Percentiles rank a stretch among this genome's conserved stretches.
These are phyloP conservation scores for Podiceps cristatus DNA, from an alignment of 2,113 vertebrate genomes.

Conservation along the genomic window DNA sequence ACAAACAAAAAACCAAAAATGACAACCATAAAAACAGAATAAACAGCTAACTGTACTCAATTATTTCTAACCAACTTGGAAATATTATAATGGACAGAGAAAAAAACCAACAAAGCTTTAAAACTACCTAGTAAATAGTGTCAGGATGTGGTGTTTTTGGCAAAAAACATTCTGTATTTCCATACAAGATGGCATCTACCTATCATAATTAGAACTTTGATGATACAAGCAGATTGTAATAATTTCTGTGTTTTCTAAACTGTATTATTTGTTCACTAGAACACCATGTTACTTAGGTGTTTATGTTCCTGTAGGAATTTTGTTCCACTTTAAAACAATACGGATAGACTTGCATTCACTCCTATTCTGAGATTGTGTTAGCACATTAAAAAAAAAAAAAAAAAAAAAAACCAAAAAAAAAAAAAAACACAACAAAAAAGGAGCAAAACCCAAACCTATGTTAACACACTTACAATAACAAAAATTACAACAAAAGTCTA, in stretches of 20 bases:
- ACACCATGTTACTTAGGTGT: background rate
- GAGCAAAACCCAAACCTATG: no score
- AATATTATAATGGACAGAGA: background rate
- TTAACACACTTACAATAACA: background rate
- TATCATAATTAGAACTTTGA: background rate
- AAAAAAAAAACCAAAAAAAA: no score
- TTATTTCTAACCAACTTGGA: background rate
- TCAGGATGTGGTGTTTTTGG: background rate
- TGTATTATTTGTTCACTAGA: background rate
- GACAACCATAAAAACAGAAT: background rate
- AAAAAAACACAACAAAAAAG: no score
- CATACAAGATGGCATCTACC: background rate
- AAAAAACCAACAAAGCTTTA: background rate
- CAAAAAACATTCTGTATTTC: background rate
- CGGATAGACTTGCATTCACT: background rate
- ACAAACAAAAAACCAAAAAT: no score
- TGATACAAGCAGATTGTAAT: background rate
- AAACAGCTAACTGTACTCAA: background rate
- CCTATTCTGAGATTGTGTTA: background rate
- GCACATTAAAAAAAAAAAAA: background rate
- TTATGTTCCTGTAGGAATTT: background rate
- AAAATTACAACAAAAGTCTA: background rate
- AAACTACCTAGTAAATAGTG: fast-evolving
- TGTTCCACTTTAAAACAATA: background rate
- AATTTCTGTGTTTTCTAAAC: background rate